These are phyloP conservation scores for Hystrix cristata DNA, from an alignment of 2,113 vertebrate species.

Conservation along the genomic window DNA sequence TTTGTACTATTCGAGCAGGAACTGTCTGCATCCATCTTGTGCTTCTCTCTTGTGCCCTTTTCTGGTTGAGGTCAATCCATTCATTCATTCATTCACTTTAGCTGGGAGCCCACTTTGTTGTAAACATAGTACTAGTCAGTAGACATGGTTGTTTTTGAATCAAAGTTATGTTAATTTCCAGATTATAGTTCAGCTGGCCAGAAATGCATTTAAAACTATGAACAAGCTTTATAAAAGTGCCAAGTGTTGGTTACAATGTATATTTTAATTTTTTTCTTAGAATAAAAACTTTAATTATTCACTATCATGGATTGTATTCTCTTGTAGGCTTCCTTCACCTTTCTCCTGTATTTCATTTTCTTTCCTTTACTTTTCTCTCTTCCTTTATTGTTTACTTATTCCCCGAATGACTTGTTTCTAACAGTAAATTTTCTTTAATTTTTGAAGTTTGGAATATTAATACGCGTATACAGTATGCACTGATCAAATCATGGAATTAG, in stretches of 20 bases:
- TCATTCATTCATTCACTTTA: neutral
- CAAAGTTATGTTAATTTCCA: neutral
- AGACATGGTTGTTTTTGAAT: neutral
- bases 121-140: neutral
- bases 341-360: neutral
- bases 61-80: neutral
- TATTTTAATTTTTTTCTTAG: neutral
- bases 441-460: neutral
- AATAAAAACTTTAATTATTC: neutral
- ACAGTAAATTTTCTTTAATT: neutral
- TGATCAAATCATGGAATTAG: neutral
- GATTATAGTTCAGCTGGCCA: neutral
- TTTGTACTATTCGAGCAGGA: neutral
- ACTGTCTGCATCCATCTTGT: neutral
- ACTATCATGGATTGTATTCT: neutral
- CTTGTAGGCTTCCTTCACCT: neutral
- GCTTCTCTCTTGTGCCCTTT: neutral
- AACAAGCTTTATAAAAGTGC: neutral
- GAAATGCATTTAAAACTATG: neutral
- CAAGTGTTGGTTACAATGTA: neutral
- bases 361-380: neutral
- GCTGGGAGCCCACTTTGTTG: neutral
- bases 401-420: neutral
- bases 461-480: neutral
- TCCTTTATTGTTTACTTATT: neutral